Evolutionary conservation across 2,888 invertebrate species (phyloP), one percentile per base, ranked within the genome.

Genomic region (Dynastes grantii): DNA sequence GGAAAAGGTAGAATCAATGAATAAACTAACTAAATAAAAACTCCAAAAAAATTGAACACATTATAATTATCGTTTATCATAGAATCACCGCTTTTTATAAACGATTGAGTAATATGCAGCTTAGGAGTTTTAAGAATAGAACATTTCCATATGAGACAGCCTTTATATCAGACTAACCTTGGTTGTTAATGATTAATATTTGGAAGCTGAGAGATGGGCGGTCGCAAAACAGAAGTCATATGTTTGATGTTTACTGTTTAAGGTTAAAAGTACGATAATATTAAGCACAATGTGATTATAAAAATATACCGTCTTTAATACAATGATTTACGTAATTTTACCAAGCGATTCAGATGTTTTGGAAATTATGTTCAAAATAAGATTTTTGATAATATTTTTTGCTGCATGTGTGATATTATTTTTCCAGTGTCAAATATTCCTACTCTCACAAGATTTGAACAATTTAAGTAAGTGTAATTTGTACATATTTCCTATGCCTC

Each of bases 361-460:
- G 40, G 40, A 75, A 75, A 61, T 75, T 61, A 83, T 83, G 81
- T 81, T 81, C 53, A 83, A 84, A 82, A 80, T 83, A 64, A 84
- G 83, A 81, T 83, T 84, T 67, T 79, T 83, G 77, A 80, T 80
- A 77, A 77, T 84, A 64, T 76, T 83, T 70, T 83, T 81, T 78
- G 78, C 81, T 65, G 80, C 78, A 27, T 79, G 81, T 76, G 79
- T 83, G 49, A 70, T 82, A 76, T 76, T 83, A 9, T 80, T 83
- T 76, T 82, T 82, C 22, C 82, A 82, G 68, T 79, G 80, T 37
- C 82, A 84, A 78, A 83, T 84, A 77, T 83, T 82, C 68, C 81
- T 82, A 79, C 64, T 84, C 27, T 81, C 82, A 58, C 80, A 81
- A 29, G 79, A 82, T 68, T 73, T 84, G 61, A 77, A 79, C 67